Conservation (phyloP, 2,113 vertebrate genomes). For the Budorcas taxicolor region DNA sequence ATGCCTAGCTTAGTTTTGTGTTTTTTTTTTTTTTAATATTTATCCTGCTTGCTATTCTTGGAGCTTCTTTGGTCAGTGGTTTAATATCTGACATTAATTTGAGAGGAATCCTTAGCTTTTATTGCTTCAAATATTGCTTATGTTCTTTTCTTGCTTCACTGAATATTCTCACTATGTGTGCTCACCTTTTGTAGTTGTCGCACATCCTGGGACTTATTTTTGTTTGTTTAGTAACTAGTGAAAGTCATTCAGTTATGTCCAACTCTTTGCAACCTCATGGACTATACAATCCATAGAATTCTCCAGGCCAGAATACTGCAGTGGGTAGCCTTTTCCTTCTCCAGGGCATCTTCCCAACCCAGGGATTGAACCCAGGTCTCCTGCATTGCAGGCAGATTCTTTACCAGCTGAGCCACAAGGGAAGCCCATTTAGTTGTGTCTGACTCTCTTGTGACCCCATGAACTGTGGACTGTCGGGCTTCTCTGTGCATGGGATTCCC, state of each 20-base stretch:
- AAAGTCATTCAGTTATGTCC: fast-evolving
- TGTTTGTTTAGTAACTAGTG: background rate
- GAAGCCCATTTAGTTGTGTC: background rate
- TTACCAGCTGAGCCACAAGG: background rate
- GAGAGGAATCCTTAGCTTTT: background rate
- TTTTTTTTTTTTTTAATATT: background rate
- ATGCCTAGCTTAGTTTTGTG: background rate
- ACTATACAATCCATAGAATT: background rate
- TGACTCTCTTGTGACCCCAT: background rate
- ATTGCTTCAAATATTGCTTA: background rate
- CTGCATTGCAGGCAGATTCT: background rate
- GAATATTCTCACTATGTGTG: background rate
- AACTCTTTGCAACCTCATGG: background rate
- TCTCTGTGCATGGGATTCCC: background rate
- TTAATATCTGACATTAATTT: background rate
- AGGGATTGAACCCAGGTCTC: background rate
- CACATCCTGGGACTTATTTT: background rate
- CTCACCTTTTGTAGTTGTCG: background rate
- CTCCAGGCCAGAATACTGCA: background rate
- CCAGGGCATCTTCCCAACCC: background rate
- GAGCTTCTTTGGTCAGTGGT: background rate
- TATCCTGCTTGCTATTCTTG: background rate
- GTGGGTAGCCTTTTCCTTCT: background rate
- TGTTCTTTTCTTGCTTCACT: background rate
- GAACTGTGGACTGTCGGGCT: background rate